Evolutionary conservation across 2,797 vertebrate species (phyloP), one percentile per base, ranked within the genome.

Genomic region (Sylvilagus floridanus): DNA sequence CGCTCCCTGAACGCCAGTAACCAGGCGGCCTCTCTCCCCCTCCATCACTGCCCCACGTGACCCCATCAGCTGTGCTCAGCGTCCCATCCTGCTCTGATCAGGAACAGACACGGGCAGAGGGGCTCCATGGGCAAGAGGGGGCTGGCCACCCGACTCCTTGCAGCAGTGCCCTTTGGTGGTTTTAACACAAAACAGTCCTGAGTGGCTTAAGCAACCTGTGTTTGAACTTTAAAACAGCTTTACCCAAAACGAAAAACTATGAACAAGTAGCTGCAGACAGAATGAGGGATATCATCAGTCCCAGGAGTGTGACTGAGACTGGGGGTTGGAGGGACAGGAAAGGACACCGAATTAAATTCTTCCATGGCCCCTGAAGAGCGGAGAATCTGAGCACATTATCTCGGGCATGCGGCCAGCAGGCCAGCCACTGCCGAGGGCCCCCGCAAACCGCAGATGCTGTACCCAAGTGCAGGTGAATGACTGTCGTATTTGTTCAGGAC

Each of bases 251-350:
- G 17, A 8, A 93, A 93, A 37, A 87, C 96, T 92, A 82, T 69
- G 84, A 97, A 21, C 76, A 26, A 47, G 28, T 54, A 57, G 96
- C 50, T 94, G 42, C 86, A 81, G 93, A 91, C 0, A 79, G 86
- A 93, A 93, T 65, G 63, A 93, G 94, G 28, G 42, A 30, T 87
- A 50, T n/a, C 84, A 95, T 54, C 68, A 93, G 92, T 26, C 50
- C 60, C n/a, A 62, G 83, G 94, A 85, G 50, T 94, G 84, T 62
- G 94, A 97, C 96, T 84, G 76, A 88, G 95, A 90, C 10, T 22
- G 68, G 89, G 62, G 16, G 14, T 3, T 35, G 35, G 16, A 4
- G 6, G 37, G 19, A 47, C n/a, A 24, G 87, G 88, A 16, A 90
- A 96, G 35, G 42, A 54, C 30, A 88, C 28, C 68, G 2, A 26